Conservation (phyloP, 2,888 invertebrate genomes). For the Thymelicus sylvestris region DNA sequence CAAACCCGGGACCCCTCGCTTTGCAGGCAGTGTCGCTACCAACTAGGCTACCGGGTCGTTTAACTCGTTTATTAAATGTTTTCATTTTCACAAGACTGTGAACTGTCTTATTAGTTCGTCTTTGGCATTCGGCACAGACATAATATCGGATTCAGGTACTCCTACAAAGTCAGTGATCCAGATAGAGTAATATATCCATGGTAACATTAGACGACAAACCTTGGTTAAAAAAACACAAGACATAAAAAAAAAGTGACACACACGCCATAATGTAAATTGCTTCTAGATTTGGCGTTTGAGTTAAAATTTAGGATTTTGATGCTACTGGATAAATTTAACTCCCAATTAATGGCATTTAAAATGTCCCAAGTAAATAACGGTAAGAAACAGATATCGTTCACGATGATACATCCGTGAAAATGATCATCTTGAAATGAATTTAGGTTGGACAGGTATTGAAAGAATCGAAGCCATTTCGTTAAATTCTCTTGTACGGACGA, state of each 20-base stretch:
- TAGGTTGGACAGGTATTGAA: constrained; percentile 71
- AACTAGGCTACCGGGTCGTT: too few relatives aligned
- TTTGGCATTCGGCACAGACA: too few relatives aligned
- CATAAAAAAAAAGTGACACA: constrained; percentile 81
- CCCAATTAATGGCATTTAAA: constrained; percentile 72
- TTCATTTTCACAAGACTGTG: too few relatives aligned
- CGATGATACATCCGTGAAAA: constrained; percentile 47
- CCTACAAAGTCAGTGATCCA: too few relatives aligned
- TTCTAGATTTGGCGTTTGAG: constrained; percentile 81
- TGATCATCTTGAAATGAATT: constrained; percentile 59
- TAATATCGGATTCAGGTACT: too few relatives aligned
- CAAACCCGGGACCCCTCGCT: too few relatives aligned
- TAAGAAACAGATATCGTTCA: constrained; percentile 61
- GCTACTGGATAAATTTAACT: constrained; percentile 64
- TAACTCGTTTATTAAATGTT: too few relatives aligned
- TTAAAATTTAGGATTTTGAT: constrained; percentile 74
- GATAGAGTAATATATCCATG: constrained; percentile 14
- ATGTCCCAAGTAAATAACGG: constrained; percentile 77
- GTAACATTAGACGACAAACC: constrained; percentile 53
- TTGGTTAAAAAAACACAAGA: constrained; percentile 58
- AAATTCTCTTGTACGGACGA: constrained; percentile 62
- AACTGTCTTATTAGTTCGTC: too few relatives aligned
- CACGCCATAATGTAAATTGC: constrained; percentile 85
- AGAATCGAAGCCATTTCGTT: constrained; percentile 81
- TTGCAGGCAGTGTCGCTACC: too few relatives aligned